phyloP scores from a whole-genome alignment of 2,113 vertebrate species.

The Bagarius yarrelli region DNA sequence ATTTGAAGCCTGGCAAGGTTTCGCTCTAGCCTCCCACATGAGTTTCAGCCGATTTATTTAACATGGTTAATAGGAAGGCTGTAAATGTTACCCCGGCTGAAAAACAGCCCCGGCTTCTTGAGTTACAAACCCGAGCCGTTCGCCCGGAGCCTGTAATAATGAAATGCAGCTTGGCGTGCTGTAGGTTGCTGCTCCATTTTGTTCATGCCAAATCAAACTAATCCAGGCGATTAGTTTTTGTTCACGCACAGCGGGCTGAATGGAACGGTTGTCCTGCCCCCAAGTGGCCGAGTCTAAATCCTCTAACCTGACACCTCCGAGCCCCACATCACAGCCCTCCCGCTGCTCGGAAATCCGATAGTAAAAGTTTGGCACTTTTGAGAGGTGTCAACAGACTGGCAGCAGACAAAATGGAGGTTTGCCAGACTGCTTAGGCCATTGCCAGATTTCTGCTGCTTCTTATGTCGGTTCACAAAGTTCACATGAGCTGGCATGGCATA shows the following conservation, averaged over 20 bases:
- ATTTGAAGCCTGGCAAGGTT: slow-evolving; percentile 13
- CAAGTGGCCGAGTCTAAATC: slow-evolving; percentile 23
- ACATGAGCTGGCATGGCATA: not conserved
- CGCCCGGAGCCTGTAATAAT: slow-evolving; percentile 35
- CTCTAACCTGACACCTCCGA: slow-evolving; percentile 10
- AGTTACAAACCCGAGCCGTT: slow-evolving; percentile 30
- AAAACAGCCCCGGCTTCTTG: slow-evolving; percentile 23
- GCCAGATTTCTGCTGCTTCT: slow-evolving; percentile 21
- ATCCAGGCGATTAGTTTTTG: slow-evolving; percentile 2
- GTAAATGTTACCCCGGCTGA: slow-evolving; percentile 22
- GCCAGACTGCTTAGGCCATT: not conserved
- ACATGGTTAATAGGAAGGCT: slow-evolving; percentile 33
- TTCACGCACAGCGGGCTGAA: slow-evolving; percentile 1
- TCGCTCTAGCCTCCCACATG: slow-evolving; percentile 17
- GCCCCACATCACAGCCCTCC: slow-evolving; percentile 39
- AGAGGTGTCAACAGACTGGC: slow-evolving; percentile 39
- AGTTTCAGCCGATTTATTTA: slow-evolving; percentile 26
- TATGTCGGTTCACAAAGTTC: not conserved
- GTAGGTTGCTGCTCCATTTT: slow-evolving; percentile 29
- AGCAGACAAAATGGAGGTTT: slow-evolving; percentile 28
- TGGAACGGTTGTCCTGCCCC: slow-evolving; percentile 24
- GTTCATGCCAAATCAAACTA: slow-evolving; percentile 42
- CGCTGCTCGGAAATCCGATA: slow-evolving; percentile 25
- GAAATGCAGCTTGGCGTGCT: slow-evolving; percentile 35
- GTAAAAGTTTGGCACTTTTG: slow-evolving; percentile 34